phyloP scores from a whole-genome alignment of 2,888 invertebrate species.

The Thyatira batis region DNA sequence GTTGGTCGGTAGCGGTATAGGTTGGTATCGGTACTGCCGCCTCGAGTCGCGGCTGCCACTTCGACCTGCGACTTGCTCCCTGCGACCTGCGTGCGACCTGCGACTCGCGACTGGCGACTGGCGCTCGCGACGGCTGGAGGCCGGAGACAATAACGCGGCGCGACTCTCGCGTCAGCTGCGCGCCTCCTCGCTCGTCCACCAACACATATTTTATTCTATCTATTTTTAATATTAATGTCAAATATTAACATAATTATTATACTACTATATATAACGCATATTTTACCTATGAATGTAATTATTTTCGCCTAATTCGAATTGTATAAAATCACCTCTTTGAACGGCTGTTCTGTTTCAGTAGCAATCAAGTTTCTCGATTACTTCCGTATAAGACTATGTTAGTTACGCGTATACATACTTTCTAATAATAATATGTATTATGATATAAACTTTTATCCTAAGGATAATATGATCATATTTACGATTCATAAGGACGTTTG shows the following conservation, averaged over 20 bases:
- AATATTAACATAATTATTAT: conserved; percentile 81
- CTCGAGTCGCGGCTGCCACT: conserved; percentile 31
- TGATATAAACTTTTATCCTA: conserved; percentile 80
- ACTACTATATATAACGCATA: conserved; percentile 78
- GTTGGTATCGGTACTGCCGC: conserved; percentile 7
- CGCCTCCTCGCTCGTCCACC: conserved; percentile 77
- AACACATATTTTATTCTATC: conserved; percentile 81
- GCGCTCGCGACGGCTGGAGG: conserved; percentile 27
- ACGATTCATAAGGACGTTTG: conserved; percentile 76
- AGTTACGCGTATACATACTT: conserved; percentile 80
- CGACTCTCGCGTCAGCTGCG: conserved; percentile 50
- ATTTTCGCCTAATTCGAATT: conserved; percentile 82
- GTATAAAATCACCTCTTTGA: conserved; percentile 80
- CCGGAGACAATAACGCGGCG: conserved; percentile 63
- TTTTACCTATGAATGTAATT: conserved; percentile 81
- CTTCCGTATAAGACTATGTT: conserved; percentile 80
- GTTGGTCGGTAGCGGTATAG: conserved; percentile 31
- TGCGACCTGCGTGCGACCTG: conserved; percentile 20
- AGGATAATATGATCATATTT: conserved; percentile 79
- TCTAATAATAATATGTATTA: conserved; percentile 80
- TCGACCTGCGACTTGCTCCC: conserved; percentile 21
- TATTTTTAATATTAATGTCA: conserved; percentile 82
- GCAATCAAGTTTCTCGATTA: conserved; percentile 75
- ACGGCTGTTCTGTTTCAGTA: conserved; percentile 77
- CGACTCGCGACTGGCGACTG: conserved; percentile 22